Evolutionary conservation across 92 coral and sea anemone species (phyloP).

Genomic region (Hydrozoanthus gracilis): DNA sequence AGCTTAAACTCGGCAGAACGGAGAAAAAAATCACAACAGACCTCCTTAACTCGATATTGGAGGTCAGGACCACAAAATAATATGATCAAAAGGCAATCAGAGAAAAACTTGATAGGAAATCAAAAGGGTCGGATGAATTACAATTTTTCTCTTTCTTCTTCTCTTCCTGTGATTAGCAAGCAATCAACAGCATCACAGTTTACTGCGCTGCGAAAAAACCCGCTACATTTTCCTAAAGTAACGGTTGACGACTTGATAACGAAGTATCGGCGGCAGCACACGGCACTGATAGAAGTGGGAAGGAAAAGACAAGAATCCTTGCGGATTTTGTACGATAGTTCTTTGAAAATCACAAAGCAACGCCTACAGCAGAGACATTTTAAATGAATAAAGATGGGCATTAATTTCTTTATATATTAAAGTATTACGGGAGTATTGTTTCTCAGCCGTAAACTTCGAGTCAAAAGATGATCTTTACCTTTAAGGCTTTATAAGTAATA

Average conservation of each 20-base stretch:
- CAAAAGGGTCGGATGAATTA: constrained; percentile 7
- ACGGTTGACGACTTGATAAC: constrained; percentile 53
- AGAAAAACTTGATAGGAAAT: background rate
- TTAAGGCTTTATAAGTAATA: background rate
- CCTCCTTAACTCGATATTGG: constrained; percentile 1
- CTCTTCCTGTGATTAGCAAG: constrained; percentile 41
- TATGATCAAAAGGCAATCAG: background rate
- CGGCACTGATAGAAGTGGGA: constrained; percentile 37
- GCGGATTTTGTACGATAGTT: constrained; percentile 16
- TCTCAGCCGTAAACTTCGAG: background rate
- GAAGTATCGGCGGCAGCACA: constrained; percentile 58
- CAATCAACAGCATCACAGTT: constrained; percentile 9
- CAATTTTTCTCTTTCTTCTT: constrained; percentile 20
- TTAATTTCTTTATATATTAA: background rate
- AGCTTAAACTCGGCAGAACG: background rate
- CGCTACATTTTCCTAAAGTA: constrained; percentile 41
- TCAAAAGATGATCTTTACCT: background rate
- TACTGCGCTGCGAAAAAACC: background rate
- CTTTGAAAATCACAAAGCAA: constrained; percentile 39
- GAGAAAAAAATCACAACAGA: background rate
- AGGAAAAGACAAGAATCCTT: constrained; percentile 26
- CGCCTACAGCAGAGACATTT: constrained; percentile 7
- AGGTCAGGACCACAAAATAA: background rate
- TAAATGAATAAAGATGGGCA: constrained; percentile 12
- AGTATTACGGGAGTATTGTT: background rate